Base-by-base conservation (phyloP, 2,888 invertebrate species). In the Pseudococcus viburni region DNA sequence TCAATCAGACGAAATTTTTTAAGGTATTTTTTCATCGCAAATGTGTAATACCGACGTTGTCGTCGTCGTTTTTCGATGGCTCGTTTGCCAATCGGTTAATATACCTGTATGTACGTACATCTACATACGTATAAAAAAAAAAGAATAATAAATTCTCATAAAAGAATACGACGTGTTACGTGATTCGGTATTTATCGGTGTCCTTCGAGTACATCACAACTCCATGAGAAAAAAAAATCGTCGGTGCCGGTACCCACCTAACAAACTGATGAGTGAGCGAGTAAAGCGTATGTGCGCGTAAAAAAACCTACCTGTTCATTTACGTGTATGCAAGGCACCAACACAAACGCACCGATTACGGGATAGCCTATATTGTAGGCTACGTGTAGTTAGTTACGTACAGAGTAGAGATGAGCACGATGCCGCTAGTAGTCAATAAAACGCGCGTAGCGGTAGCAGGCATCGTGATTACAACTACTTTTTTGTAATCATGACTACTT, bases 81-180 rank as follows among this genome's bases (percentile, higher is more conserved):
- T 55, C 17, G 55, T 55, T 55, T n/a, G 55, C 55, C 55, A 55
- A 55, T 15, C 55, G 55, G 55, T 3, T 55, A 55, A 55, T 55
- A 55, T 55, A 55, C 51, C 15, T 51, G n/a, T 17, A 17, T 55
- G 5, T 7, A 55, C 51, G 51, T 51, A 51, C 51, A 15, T 51
- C 12, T 15, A 55, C n/a, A 55, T 55, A 55, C 55, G n/a, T n/a
- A 39, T n/a, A 77, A 77, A 26, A 77, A 77, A 77, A 77, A 73
- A 42, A 42, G 42, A 42, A 42, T 42, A 42, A 33, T 33, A 73
- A 77, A 77, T 77, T 77, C 77, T 77, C 77, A 77, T 77, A 77
- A 77, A 77, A 77, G 42, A 77, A 77, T 77, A 77, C 77, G 77
- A 77, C 33, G 77, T 77, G 77, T 77, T 77, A 77, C 77, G 77